Percentiles rank a stretch among this genome's conserved stretches.
phyloP scores from a whole-genome alignment of 2,797 vertebrate species.

The Pyrrhura leucotis region DNA sequence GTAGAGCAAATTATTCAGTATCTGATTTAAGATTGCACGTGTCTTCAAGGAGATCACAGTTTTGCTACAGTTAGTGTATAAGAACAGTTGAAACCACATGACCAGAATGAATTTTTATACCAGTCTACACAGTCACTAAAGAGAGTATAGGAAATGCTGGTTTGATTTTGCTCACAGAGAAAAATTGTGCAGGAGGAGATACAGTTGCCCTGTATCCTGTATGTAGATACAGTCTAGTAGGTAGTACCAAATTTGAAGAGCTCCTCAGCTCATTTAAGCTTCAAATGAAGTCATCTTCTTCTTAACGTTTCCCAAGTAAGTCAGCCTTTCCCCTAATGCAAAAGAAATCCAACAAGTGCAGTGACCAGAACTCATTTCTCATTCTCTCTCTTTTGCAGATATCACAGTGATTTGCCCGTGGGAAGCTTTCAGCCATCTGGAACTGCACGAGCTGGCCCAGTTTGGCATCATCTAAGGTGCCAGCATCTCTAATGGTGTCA shows the following conservation, averaged over 20 bases:
- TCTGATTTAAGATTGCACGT: not conserved
- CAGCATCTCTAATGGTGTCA: conserved; percentile 6
- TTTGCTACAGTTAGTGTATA: not conserved
- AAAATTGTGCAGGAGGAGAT: not conserved
- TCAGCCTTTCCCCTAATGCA: not conserved
- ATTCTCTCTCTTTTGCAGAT: conserved; percentile 73
- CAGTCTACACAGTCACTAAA: not conserved
- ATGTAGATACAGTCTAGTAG: not conserved
- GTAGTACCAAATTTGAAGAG: not conserved
- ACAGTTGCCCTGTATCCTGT: not conserved
- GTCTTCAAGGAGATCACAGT: not conserved
- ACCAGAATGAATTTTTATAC: not conserved
- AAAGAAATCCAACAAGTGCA: not conserved
- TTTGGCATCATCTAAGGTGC: conserved; percentile 82
- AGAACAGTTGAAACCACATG: not conserved
- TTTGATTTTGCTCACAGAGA: not conserved
- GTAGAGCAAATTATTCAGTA: not conserved
- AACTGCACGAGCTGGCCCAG: conserved; percentile 82
- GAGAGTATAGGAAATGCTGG: not conserved
- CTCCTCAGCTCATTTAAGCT: not conserved
- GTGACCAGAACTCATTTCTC: not conserved
- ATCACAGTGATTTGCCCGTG: conserved; percentile 86
- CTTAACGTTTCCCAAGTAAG: not conserved
- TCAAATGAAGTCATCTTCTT: not conserved
- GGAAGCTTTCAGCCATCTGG: conserved; percentile 87